Base-by-base conservation (phyloP, 92 coral and sea anemone genomes). In the Epizoanthus stellaris region DNA sequence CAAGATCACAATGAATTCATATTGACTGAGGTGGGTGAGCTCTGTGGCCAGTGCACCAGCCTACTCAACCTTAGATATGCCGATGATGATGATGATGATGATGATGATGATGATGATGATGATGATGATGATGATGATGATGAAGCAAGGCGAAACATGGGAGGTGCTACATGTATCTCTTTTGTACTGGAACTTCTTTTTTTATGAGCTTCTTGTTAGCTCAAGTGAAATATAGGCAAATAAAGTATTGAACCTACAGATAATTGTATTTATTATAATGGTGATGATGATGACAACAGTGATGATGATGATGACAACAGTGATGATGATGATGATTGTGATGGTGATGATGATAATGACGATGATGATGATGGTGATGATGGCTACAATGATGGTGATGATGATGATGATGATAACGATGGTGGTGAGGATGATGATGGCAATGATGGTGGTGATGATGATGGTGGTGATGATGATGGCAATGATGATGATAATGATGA, bases 311-410 rank as follows among this genome's bases (percentile, higher is more conserved):
- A 6, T 45, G 67, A 65, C 17, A 6, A 56, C 30, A 63, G 47
- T 79, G 73, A 38, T 79, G 80, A 53, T 68, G 59, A 43, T 53
- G 72, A 12, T 14, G 40, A 13, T 79, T 73, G 49, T 47, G 74
- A 34, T 16, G 70, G 3, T 67, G 56, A 5, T 67, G 30, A 5
- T 79, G 85, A 77, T 54, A 64, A 23, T 67, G 85, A 40, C 59
- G 25, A 17, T 69, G 67, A 47, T 38, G 70, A 43, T 20, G 58
- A 54, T 67, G 71, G 10, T 6, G 7, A 47, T 47, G 53, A 47
- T 47, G 53, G 0, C 8, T 1, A 7, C 8, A 6, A 49, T 49
- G 54, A 58, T 68, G 68, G 6, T 43, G 67, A 53, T 38, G 59
- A 39, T 54, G 57, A 16, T 40, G 52, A 6, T 85, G 75, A 23